A percentile compares a stretch with the other conserved stretches of the same genome.
phyloP scores from a whole-genome alignment of 2,113 vertebrate species.

The Cettia cetti region DNA sequence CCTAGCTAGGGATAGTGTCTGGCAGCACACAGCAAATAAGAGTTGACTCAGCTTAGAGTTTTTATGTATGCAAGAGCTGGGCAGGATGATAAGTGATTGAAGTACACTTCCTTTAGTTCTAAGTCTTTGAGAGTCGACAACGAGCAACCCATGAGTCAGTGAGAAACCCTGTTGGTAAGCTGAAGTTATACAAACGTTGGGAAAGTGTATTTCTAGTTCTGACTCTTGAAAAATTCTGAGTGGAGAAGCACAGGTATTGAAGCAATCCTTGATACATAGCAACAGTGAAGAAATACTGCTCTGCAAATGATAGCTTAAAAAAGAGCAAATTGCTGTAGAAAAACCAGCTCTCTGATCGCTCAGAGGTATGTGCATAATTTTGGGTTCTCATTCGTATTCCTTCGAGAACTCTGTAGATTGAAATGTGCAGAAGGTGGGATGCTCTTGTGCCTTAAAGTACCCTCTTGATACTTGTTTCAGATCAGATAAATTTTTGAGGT shows the following conservation, averaged over 20 bases:
- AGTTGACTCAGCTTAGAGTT: not conserved
- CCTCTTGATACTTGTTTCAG: not conserved
- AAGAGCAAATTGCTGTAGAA: not conserved
- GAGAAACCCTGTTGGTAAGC: not conserved
- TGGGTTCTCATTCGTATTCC: not conserved
- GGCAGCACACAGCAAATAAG: not conserved
- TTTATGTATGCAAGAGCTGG: not conserved
- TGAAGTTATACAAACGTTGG: not conserved
- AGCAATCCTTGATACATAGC: not conserved
- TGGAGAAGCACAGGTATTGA: not conserved
- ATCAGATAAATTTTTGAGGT: conserved; percentile 1
- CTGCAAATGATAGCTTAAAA: not conserved
- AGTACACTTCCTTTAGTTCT: not conserved
- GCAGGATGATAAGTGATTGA: not conserved
- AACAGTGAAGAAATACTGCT: not conserved
- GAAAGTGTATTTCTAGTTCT: not conserved
- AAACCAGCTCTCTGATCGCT: not conserved
- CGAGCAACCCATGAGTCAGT: not conserved
- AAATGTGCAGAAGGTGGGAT: not conserved
- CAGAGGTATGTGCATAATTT: not conserved
- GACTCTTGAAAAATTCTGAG: not conserved
- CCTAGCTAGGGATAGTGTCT: not conserved
- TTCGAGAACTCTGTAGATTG: not conserved
- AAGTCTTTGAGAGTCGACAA: rapidly evolving
- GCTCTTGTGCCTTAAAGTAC: not conserved